Conservation (phyloP, 2,113 vertebrate species). For the Pangasianodon gigas region DNA sequence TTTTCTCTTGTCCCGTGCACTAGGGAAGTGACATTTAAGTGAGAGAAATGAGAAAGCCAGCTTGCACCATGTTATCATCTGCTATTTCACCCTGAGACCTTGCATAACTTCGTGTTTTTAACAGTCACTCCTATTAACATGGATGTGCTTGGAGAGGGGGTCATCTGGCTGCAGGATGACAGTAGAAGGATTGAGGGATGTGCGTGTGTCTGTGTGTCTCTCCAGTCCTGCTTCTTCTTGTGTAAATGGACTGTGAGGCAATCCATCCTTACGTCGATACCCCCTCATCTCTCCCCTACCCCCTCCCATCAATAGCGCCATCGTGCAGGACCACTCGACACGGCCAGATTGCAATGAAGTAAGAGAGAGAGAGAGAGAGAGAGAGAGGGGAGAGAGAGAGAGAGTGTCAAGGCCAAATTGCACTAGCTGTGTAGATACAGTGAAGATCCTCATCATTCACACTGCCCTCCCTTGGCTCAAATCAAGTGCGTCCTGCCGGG, state of each 20-base stretch:
- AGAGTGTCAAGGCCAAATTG: conserved; percentile 61
- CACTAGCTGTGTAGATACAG: conserved; percentile 63
- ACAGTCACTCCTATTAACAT: neutral
- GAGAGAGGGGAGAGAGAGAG: conserved; percentile 16
- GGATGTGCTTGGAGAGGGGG: neutral
- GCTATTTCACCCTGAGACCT: neutral
- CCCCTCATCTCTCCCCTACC: conserved; percentile 4
- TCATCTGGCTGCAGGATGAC: neutral
- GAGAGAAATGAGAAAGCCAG: conserved; percentile 3
- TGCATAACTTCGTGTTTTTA: neutral
- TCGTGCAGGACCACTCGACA: conserved; percentile 11
- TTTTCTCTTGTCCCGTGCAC: conserved; percentile 22
- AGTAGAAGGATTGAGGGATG: neutral
- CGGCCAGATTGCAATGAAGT: conserved; percentile 4
- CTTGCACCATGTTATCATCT: neutral
- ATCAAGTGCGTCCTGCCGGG: conserved; percentile 70
- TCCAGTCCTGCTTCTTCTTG: conserved; percentile 8
- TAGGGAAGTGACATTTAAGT: conserved; percentile 41
- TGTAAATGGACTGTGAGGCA: conserved; percentile 28
- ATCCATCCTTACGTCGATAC: conserved; percentile 36
- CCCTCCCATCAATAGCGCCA: conserved; percentile 35
- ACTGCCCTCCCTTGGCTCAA: conserved; percentile 68
- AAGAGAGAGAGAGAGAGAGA: conserved; percentile 12
- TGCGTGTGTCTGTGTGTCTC: neutral
- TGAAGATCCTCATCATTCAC: conserved; percentile 70